These are phyloP conservation scores for Geodia barretti DNA, from an alignment of 37 sponge, comb jelly and placozoan species.

Conservation along the genomic window DNA sequence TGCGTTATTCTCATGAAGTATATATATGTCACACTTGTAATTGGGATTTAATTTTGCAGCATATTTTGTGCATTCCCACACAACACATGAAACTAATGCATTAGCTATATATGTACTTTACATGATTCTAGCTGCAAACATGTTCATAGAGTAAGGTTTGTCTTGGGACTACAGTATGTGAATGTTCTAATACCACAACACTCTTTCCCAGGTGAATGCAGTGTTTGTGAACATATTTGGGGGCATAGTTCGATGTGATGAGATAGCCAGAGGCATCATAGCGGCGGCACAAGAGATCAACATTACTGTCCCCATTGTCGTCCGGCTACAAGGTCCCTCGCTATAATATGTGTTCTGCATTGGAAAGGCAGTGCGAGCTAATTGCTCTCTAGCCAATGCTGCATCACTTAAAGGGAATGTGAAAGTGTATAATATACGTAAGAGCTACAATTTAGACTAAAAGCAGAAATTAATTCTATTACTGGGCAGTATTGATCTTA, in stretches of 20 bases:
- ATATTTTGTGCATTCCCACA: neutral
- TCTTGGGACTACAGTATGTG: too few species aligned
- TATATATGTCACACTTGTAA: too few species aligned
- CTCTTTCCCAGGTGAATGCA: conserved; percentile 73
- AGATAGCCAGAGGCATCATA: conserved; percentile 90
- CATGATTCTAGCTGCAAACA: neutral
- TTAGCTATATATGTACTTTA: neutral
- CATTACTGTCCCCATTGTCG: conserved; percentile 82
- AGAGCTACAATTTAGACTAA: too few species aligned
- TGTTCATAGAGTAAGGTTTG: too few species aligned
- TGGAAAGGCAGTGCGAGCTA: neutral
- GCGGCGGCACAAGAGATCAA: conserved; percentile 79
- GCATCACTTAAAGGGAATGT: neutral
- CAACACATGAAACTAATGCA: neutral
- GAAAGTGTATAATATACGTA: too few species aligned
- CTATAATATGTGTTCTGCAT: too few species aligned
- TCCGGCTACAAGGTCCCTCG: conserved; percentile 87
- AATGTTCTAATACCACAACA: neutral
- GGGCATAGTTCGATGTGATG: conserved; percentile 91
- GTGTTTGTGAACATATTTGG: conserved; percentile 98
- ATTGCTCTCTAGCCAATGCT: neutral
- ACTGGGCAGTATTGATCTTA: too few species aligned
- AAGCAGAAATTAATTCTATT: too few species aligned
- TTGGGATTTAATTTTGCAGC: neutral
- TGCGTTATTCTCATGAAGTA: too few species aligned